Percentiles rank a stretch among this genome's conserved stretches.
Conservation (phyloP, 2,797 vertebrate species). For the Etheostoma nigrum region DNA sequence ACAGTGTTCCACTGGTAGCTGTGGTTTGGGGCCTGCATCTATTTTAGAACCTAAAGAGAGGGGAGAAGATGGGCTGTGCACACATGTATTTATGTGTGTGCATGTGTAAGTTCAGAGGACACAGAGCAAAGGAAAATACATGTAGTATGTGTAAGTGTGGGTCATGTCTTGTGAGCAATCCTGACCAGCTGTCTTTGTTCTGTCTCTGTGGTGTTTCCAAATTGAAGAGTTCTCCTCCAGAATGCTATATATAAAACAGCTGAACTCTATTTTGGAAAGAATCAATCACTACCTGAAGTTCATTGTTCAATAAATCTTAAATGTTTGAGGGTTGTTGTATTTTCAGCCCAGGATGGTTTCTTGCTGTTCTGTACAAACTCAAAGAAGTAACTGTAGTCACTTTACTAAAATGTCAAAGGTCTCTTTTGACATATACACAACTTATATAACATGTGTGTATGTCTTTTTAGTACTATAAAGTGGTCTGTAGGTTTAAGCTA, state of each 20-base stretch:
- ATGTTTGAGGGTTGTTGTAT: background rate
- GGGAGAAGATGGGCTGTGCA: conserved; percentile 70
- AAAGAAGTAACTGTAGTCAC: background rate
- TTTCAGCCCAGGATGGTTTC: background rate
- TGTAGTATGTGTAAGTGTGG: conserved; percentile 63
- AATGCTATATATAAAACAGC: conserved; percentile 50
- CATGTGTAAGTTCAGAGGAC: conserved; percentile 37
- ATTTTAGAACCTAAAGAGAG: conserved; percentile 78
- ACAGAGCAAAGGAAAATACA: conserved; percentile 48
- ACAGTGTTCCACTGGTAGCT: conserved; percentile 74
- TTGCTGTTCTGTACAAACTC: background rate
- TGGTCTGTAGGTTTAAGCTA: conserved; percentile 15
- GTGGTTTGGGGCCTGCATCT: conserved; percentile 77
- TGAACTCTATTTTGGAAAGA: conserved; percentile 42
- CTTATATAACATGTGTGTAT: background rate
- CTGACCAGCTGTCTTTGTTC: conserved; percentile 74
- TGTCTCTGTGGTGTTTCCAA: conserved; percentile 67
- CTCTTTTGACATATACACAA: background rate
- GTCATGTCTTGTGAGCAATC: conserved; percentile 62
- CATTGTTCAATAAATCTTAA: conserved; percentile 27
- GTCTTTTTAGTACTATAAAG: background rate
- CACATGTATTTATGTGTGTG: conserved; percentile 36
- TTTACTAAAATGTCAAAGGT: background rate
- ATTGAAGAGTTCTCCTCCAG: conserved; percentile 73
- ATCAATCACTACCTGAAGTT: conserved; percentile 52